Evolutionary conservation across 2,888 invertebrate genomes (phyloP), one percentile per base, ranked within the genome.

Genomic region (Clunio marinus): DNA sequence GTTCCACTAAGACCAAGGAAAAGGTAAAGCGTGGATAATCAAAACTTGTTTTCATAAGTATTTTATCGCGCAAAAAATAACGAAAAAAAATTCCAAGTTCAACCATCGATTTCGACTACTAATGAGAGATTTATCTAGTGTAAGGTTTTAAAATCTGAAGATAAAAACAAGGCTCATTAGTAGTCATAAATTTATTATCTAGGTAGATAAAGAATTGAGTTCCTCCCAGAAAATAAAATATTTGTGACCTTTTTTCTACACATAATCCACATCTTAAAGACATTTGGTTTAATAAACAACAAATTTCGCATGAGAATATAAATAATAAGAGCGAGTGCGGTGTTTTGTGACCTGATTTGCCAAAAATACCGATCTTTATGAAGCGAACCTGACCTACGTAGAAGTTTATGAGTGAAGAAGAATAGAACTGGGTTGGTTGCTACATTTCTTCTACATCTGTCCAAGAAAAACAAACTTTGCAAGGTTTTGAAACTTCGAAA

Each of bases 351-450:
- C 41, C 41, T 41, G 41, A 41, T 41, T 41, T n/a, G 41, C 15
- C 15, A 41, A n/a, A 41, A 41, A 41, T 41, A 41, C 41, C 41
- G 41, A 41, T 41, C 15, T 41, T 41, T 41, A 41, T 41, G 41
- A 41, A 3, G 41, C 41, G 41, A 41, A 13, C 41, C 41, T 41
- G 41, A 41, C 41, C 41, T 41, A 41, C 41, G 41, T n/a, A n/a
- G n/a, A n/a, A n/a, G n/a, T n/a, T n/a, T n/a, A n/a, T n/a, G n/a
- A n/a, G n/a, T n/a, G n/a, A n/a, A n/a, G n/a, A n/a, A n/a, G n/a
- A n/a, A n/a, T n/a, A n/a, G n/a, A n/a, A n/a, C n/a, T n/a, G n/a
- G n/a, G n/a, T n/a, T n/a, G n/a, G n/a, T n/a, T n/a, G n/a, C n/a
- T n/a, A n/a, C n/a, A n/a, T n/a, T n/a, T n/a, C n/a, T n/a, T n/a